Evolutionary conservation across 2,113 vertebrate genomes (phyloP).

Genomic region (Notiomystis cincta): DNA sequence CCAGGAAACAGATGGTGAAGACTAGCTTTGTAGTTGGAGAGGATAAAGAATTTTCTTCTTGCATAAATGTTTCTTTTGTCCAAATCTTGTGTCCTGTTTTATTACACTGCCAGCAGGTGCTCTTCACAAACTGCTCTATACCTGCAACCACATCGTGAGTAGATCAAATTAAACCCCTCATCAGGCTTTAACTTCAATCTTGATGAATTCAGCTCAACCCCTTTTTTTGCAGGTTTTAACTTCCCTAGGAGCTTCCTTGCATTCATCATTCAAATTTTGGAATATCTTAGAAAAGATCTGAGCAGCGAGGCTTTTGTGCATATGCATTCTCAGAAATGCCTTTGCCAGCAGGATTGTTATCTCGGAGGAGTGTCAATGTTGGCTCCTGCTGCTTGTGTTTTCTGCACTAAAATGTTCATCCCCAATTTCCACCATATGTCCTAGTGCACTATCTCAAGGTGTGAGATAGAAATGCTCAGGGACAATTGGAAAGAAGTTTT

Average conservation of each 20-base stretch:
- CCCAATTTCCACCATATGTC: accelerated
- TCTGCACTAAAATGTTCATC: background rate
- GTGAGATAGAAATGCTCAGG: background rate
- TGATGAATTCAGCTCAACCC: background rate
- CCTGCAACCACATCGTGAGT: background rate
- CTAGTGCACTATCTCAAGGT: background rate
- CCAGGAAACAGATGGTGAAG: background rate
- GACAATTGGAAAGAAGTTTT: background rate
- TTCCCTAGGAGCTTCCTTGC: background rate
- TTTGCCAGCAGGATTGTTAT: background rate
- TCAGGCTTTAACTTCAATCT: background rate
- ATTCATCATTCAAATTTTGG: background rate
- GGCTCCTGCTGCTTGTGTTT: background rate
- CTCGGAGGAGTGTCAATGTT: background rate
- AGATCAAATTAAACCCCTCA: background rate
- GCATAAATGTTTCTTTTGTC: background rate
- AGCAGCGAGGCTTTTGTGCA: background rate
- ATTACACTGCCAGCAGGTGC: background rate
- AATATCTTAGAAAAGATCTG: background rate
- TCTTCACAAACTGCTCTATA: background rate
- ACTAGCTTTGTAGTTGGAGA: background rate
- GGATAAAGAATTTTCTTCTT: background rate
- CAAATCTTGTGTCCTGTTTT: background rate
- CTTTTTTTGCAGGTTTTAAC: background rate
- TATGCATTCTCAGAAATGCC: background rate